These are phyloP conservation scores for Eptesicus fuscus DNA, from an alignment of 2,113 vertebrate genomes.

Conservation along the genomic window DNA sequence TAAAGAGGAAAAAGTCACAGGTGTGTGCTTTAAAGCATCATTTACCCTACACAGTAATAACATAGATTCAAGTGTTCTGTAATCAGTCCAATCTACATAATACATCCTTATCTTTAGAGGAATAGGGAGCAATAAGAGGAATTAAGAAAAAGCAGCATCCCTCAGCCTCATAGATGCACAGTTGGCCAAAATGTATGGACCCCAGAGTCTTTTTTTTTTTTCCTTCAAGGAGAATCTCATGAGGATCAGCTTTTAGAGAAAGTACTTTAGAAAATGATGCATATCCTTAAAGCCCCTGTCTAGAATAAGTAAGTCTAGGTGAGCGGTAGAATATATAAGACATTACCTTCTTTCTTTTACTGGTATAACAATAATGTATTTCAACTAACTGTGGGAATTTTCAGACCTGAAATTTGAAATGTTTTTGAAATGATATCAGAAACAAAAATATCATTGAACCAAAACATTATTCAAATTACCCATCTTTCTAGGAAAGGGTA, in stretches of 20 bases:
- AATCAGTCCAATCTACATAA: background rate
- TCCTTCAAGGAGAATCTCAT: background rate
- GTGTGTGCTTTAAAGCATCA: background rate
- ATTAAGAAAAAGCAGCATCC: background rate
- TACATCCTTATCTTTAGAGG: background rate
- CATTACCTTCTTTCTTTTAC: background rate
- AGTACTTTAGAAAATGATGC: background rate
- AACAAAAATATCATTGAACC: background rate
- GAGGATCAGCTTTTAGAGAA: background rate
- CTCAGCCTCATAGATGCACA: background rate
- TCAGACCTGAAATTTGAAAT: background rate
- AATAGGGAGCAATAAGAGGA: background rate
- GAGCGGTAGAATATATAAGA: background rate
- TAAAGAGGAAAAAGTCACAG: background rate
- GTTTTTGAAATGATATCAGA: background rate
- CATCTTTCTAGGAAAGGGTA: background rate
- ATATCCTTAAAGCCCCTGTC: background rate
- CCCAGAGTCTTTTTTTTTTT: background rate
- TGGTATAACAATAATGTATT: background rate
- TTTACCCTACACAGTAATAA: background rate
- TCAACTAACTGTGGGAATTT: background rate
- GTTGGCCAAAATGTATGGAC: background rate
- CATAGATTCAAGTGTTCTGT: background rate
- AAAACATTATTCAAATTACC: background rate
- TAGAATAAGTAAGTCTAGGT: background rate